These are phyloP conservation scores for Okamejei kenojei DNA, from an alignment of 2,797 vertebrate genomes.

Conservation along the genomic window DNA sequence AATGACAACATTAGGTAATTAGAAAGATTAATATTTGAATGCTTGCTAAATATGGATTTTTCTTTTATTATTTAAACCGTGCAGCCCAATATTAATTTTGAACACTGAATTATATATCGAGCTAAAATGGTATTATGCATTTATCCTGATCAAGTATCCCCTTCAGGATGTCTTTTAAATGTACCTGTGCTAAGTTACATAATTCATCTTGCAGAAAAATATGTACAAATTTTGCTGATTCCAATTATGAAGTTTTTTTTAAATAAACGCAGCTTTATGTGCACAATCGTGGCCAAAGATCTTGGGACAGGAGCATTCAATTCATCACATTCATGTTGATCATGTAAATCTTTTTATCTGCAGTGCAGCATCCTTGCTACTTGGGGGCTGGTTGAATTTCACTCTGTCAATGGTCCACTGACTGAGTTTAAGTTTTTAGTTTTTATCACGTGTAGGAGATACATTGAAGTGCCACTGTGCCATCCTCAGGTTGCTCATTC, in stretches of 20 bases:
- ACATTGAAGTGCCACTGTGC: too few species aligned
- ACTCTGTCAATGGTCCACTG: background rate
- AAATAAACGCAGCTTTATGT: background rate
- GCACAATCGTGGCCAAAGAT: background rate
- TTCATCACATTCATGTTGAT: too few species aligned
- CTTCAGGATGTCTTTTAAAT: background rate
- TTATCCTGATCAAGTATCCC: background rate
- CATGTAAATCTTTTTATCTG: background rate
- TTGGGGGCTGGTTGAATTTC: background rate
- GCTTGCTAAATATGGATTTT: too few species aligned
- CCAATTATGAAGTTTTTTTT: background rate
- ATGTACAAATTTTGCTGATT: background rate
- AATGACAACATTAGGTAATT: too few species aligned
- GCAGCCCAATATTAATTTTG: background rate
- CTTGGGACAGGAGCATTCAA: too few species aligned
- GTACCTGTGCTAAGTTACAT: background rate
- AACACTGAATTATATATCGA: background rate
- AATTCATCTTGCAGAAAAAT: background rate
- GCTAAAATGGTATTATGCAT: background rate
- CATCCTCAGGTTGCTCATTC: too few species aligned
- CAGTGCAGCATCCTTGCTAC: background rate
- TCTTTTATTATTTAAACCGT: background rate
- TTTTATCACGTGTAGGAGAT: too few species aligned
- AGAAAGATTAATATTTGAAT: too few species aligned
- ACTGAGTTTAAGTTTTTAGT: too few species aligned